A percentile compares a stretch with the other conserved stretches of the same genome.
Conservation (phyloP, 2,888 invertebrate species). For the Sinelater perroti region DNA sequence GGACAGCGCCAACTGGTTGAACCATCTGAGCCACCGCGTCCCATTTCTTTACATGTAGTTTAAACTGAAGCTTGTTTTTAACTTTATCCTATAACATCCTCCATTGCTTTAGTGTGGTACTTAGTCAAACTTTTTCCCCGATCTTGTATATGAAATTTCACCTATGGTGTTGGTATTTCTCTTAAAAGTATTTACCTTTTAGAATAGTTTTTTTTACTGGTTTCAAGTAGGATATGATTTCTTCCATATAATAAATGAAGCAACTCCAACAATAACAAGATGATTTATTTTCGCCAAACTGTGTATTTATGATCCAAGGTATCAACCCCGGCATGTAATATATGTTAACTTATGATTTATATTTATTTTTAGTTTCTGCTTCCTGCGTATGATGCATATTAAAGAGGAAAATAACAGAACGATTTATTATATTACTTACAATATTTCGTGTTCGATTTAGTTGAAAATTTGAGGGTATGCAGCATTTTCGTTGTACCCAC, state of each 20-base stretch:
- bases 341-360: background rate
- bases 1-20: too few species aligned
- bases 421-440: background rate
- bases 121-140: slow-evolving; percentile 6
- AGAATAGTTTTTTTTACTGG: too few species aligned
- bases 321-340: background rate
- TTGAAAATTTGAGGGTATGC: background rate
- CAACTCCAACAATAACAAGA: background rate
- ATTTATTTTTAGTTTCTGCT: too few species aligned
- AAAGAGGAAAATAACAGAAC: background rate
- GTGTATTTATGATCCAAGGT: too few species aligned
- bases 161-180: background rate
- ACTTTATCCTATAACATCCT: slow-evolving; percentile 1
- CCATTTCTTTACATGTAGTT: background rate
- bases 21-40: too few species aligned
- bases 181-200: too few species aligned
- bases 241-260: slow-evolving; percentile 4
- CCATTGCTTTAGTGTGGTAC: slow-evolving; percentile 3
- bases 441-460: background rate
- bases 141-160: background rate
- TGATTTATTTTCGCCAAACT: background rate
- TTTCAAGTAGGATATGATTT: too few species aligned
- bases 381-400: background rate
- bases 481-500: background rate
- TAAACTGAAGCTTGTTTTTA: slow-evolving; percentile 1